Conservation (phyloP, 2,797 vertebrate genomes). For the Poeciliopsis turneri region DNA sequence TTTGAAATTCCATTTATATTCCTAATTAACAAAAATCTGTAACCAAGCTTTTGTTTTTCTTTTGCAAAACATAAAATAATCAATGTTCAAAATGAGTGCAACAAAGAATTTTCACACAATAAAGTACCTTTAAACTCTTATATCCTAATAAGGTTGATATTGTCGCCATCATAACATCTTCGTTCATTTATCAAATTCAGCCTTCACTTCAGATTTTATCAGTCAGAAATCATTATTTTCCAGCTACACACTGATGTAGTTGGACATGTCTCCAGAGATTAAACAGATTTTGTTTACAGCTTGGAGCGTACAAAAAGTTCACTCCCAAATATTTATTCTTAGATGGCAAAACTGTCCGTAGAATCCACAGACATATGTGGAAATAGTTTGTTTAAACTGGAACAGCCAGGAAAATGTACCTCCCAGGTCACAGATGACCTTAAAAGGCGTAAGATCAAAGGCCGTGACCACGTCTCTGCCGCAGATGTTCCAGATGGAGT, state of each 20-base stretch:
- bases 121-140: neutral
- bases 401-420: conserved; percentile 66
- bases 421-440: conserved; percentile 83
- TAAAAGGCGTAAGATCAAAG: conserved; percentile 84
- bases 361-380: neutral
- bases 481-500: conserved; percentile 88
- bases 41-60: neutral
- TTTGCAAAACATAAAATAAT: neutral
- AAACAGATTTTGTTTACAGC: neutral
- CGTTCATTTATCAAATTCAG: neutral
- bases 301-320: neutral
- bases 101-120: neutral
- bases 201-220: neutral
- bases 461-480: conserved; percentile 80
- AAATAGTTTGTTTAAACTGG: neutral
- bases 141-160: neutral
- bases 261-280: neutral
- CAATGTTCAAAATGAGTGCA: neutral
- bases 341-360: neutral
- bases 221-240: neutral
- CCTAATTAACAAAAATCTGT: neutral
- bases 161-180: neutral
- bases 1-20: neutral
- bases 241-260: neutral
- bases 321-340: neutral